These are phyloP conservation scores for Morpho helenor DNA, from an alignment of 2,888 invertebrate genomes.

Conservation along the genomic window DNA sequence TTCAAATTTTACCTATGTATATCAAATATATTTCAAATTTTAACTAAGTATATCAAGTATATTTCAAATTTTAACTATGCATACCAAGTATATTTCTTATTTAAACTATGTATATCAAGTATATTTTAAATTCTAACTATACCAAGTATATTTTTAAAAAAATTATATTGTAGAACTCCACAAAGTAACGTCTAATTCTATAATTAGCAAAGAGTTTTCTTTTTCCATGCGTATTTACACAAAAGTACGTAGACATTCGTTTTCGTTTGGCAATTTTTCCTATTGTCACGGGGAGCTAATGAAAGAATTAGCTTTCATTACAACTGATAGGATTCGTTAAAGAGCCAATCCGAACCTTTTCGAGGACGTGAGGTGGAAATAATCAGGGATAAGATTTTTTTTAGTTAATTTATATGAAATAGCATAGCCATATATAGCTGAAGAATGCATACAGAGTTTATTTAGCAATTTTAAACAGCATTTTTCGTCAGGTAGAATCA, in stretches of 20 bases:
- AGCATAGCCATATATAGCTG: too few relatives aligned
- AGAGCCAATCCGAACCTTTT: slow-evolving; percentile 75
- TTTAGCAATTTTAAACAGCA: too few relatives aligned
- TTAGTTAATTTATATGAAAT: not conserved
- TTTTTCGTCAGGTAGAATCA: not conserved
- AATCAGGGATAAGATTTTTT: slow-evolving; percentile 65
- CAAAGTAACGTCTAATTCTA: too few relatives aligned
- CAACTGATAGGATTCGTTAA: slow-evolving; percentile 76
- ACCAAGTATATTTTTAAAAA: too few relatives aligned
- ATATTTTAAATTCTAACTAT: too few relatives aligned
- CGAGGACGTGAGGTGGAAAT: slow-evolving; percentile 45
- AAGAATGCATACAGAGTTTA: not conserved
- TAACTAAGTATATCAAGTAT: too few relatives aligned
- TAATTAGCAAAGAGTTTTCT: not conserved
- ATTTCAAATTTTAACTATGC: too few relatives aligned
- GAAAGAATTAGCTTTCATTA: slow-evolving; percentile 80
- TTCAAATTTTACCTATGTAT: too few relatives aligned
- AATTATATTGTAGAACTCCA: too few relatives aligned
- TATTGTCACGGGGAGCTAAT: slow-evolving; percentile 75
- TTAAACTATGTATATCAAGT: too few relatives aligned
- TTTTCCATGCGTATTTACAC: not conserved
- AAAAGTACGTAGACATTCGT: slow-evolving; percentile 42
- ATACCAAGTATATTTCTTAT: too few relatives aligned
- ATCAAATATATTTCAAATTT: too few relatives aligned
- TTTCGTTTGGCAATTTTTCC: slow-evolving; percentile 67